A percentile compares a stretch with the other conserved stretches of the same genome.
Evolutionary conservation across 2,888 invertebrate species (phyloP).

Genomic region (Syritta pipiens): DNA sequence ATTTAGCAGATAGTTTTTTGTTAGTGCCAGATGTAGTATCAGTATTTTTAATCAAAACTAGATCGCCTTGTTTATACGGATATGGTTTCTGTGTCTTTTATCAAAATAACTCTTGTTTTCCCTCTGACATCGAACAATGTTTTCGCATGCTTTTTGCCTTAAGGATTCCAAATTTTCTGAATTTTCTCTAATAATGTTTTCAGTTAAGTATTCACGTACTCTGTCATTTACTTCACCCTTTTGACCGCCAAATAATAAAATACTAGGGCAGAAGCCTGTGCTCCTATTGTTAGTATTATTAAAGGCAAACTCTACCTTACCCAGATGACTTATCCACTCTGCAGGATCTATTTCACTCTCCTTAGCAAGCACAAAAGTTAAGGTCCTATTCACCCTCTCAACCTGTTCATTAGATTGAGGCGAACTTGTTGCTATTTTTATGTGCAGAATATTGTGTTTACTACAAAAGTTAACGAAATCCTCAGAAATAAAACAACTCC

Average conservation of each 20-base stretch:
- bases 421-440: too few species aligned
- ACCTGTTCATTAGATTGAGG: conserved; percentile 33
- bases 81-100: conserved; percentile 51
- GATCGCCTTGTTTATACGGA: conserved; percentile 42
- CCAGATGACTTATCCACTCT: conserved; percentile 2
- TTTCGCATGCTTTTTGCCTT: conserved; percentile 1
- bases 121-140: conserved; percentile 67
- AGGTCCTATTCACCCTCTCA: not conserved
- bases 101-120: conserved; percentile 63
- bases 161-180: conserved; percentile 12
- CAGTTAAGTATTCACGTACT: conserved; percentile 17
- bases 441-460: too few species aligned
- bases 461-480: too few species aligned
- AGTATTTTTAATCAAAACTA: conserved; percentile 68
- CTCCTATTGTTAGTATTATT: too few species aligned
- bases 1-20: too few species aligned
- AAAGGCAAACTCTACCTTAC: conserved; percentile 12
- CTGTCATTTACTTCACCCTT: conserved; percentile 67
- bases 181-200: conserved; percentile 7
- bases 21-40: conserved; percentile 64
- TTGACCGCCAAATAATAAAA: conserved; percentile 71
- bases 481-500: too few species aligned
- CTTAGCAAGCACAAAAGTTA: conserved; percentile 44
- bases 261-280: too few species aligned
- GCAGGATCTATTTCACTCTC: conserved; percentile 19